Evolutionary conservation across 2,113 vertebrate species (phyloP).

Genomic region (Emberiza fucata): DNA sequence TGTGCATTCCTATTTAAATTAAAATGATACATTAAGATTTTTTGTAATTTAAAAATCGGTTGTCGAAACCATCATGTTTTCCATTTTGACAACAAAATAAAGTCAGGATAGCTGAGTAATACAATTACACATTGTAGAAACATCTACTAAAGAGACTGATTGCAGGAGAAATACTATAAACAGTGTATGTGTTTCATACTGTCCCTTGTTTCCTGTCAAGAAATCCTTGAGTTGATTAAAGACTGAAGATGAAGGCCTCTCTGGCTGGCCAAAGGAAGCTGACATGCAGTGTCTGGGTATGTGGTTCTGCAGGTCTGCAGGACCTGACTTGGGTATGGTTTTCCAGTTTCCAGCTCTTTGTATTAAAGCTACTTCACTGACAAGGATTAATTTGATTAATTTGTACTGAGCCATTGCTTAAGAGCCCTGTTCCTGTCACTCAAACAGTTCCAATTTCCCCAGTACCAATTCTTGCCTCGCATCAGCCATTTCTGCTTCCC

Average conservation of each 20-base stretch:
- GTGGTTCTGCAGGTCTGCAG: neutral
- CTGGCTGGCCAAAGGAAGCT: neutral
- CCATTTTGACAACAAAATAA: neutral
- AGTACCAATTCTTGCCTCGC: neutral
- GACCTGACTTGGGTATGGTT: neutral
- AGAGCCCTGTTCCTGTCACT: neutral
- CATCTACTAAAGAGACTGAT: neutral
- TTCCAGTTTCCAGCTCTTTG: neutral
- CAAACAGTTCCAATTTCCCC: rapidly evolving
- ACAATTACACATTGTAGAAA: neutral
- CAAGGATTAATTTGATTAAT: neutral
- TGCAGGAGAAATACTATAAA: neutral
- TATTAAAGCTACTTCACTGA: neutral
- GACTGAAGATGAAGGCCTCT: neutral
- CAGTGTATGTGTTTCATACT: neutral
- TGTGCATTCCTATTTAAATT: neutral
- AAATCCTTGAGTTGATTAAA: neutral
- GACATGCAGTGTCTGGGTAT: neutral
- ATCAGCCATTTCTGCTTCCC: neutral
- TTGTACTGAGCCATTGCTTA: neutral
- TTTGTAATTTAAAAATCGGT: neutral
- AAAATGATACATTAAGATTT: neutral
- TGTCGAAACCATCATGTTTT: neutral
- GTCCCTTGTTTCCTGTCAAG: neutral
- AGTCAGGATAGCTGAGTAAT: neutral